Conservation (phyloP, 2,797 vertebrate species). For the Selene dorsalis region DNA sequence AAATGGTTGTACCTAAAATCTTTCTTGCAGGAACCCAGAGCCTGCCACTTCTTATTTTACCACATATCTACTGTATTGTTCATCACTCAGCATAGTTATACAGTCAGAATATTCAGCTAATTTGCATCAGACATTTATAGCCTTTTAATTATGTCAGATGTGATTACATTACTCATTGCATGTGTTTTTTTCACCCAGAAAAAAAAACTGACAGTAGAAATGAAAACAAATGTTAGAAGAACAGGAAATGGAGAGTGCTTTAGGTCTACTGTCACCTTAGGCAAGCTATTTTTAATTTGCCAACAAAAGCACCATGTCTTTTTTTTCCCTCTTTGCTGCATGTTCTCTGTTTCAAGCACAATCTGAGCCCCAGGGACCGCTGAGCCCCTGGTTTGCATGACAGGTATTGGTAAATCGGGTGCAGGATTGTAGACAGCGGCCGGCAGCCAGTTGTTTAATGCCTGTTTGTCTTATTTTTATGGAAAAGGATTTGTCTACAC, state of each 20-base stretch:
- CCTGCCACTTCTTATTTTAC: constrained; percentile 35
- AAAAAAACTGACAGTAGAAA: constrained; percentile 55
- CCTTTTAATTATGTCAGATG: constrained; percentile 62
- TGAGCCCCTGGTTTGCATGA: constrained; percentile 70
- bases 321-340: constrained; percentile 18
- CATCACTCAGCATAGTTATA: constrained; percentile 34
- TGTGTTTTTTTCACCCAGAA: constrained; percentile 4
- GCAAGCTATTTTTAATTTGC: constrained; percentile 79
- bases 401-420: constrained; percentile 72
- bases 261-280: constrained; percentile 72
- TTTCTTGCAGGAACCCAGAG: constrained; percentile 4
- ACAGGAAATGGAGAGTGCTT: constrained; percentile 51
- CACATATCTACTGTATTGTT: constrained; percentile 36
- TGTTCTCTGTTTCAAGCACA: constrained; percentile 56
- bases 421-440: constrained; percentile 39
- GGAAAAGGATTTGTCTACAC: constrained; percentile 40
- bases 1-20: constrained; percentile 22
- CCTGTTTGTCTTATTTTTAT: constrained; percentile 45
- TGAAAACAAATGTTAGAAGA: constrained; percentile 63
- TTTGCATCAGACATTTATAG: constrained; percentile 54
- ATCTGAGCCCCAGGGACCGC: constrained; percentile 56
- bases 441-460: constrained; percentile 43
- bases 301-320: constrained; percentile 64
- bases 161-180: constrained; percentile 53
- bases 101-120: constrained; percentile 49